Base-by-base conservation (phyloP, 2,888 invertebrate species). In the Sycophila texana region DNA sequence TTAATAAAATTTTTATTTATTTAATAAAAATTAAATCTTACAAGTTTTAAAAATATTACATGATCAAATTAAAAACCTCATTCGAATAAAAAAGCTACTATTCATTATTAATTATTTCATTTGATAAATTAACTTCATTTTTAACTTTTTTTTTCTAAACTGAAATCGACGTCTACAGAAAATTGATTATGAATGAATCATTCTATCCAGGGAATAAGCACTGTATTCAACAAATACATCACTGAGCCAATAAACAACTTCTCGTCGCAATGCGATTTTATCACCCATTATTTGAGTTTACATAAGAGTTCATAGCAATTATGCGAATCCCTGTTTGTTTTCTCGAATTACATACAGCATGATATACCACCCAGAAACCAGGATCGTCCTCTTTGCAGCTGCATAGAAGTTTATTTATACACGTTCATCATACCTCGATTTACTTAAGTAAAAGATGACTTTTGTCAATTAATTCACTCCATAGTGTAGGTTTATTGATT, bases 381-480 rank as follows among this genome's bases (percentile, higher is more conserved):
- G 63, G 53, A 51, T 53, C n/a, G 58, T 57, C 49, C 49, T 55
- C 55, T n/a, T 61, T 22, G 47, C 14, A 14, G 58, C 20, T 71
- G 57, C 66, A 47, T 65, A 74, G 66, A 39, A 39, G 7, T 10
- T 39, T 39, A 39, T 39, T 39, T 39, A 39, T 39, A 7, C 7
- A 10, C 1, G 39, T 10, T 39, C 39, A 39, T 39, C 39, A 39
- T 39, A 39, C 10, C 7, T 39, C 61, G 30, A 66, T 18, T 20
- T 60, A 60, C 30, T 66, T 55, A n/a, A 47, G 13, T 60, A 53
- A 26, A 66, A 66, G 18, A 30, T 22, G 53, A 67, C 30, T 58
- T 60, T 68, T 30, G 74, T 75, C 67, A 67, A 75, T 16, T 60
- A 60, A 75, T 39, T 67, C 30, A 20, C 60, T 60, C 60, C 18